These are phyloP conservation scores for Philaethria dido DNA, from an alignment of 2,888 invertebrate species.

Conservation along the genomic window DNA sequence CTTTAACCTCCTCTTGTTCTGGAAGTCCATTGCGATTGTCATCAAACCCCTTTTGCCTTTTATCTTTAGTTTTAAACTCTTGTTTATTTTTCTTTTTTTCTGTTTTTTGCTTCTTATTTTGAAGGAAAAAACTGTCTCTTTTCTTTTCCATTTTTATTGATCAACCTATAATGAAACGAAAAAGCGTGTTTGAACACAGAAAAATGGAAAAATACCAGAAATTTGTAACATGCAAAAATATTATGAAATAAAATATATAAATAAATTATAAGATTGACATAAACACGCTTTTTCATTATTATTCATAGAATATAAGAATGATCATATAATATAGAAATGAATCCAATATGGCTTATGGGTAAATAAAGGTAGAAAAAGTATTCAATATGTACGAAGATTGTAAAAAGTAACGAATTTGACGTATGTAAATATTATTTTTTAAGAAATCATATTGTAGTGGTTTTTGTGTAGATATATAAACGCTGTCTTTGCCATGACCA, in stretches of 20 bases:
- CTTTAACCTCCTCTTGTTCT: slow-evolving; percentile 41
- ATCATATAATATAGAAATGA: background rate
- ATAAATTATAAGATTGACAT: slow-evolving; percentile 36
- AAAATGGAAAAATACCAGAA: slow-evolving; percentile 37
- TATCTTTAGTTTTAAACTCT: slow-evolving; percentile 46
- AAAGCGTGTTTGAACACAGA: slow-evolving; percentile 74
- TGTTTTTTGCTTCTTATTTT: slow-evolving; percentile 55
- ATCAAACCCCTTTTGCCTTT: slow-evolving; percentile 62
- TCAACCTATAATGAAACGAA: slow-evolving; percentile 80
- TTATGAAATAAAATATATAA: slow-evolving; percentile 44
- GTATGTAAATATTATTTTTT: background rate
- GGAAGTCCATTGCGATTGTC: slow-evolving; percentile 53
- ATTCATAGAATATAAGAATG: slow-evolving; percentile 7
- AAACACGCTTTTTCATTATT: slow-evolving; percentile 75
- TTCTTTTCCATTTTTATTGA: slow-evolving; percentile 66
- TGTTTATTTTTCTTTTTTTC: slow-evolving; percentile 39
- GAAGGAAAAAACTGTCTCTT: slow-evolving; percentile 65
- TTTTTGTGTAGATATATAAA: slow-evolving; percentile 7
- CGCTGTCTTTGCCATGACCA: slow-evolving; percentile 18
- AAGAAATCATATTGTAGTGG: slow-evolving; percentile 3
- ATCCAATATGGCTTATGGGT: background rate
- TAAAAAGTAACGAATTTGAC: background rate
- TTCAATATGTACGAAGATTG: background rate
- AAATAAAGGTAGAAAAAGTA: background rate
- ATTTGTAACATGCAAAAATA: slow-evolving; percentile 42